A percentile compares a stretch with the other conserved stretches of the same genome.
Conservation (phyloP, 2,113 vertebrate species). For the Paralichthys olivaceus region DNA sequence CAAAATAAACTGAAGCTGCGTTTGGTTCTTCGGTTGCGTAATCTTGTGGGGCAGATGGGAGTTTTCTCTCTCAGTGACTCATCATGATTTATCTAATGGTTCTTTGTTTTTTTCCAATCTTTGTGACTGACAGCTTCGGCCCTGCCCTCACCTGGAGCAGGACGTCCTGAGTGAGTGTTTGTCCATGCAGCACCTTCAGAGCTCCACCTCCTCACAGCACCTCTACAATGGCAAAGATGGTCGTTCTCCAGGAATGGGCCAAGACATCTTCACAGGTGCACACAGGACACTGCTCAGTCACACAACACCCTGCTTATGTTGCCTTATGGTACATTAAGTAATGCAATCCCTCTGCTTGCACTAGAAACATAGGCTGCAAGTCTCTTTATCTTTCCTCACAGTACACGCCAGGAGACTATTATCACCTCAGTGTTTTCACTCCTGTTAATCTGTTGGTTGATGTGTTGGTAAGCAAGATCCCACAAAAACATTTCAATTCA, state of each 20-base stretch:
- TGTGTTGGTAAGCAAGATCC: too few relatives aligned
- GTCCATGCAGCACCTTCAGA: slow-evolving; percentile 90
- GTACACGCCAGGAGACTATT: too few relatives aligned
- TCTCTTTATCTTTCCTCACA: not conserved
- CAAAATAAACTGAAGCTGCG: not conserved
- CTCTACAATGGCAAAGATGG: slow-evolving; percentile 87
- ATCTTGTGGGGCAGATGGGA: slow-evolving; percentile 36
- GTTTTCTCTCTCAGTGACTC: slow-evolving; percentile 24
- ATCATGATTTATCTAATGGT: not conserved
- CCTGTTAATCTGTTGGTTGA: too few relatives aligned
- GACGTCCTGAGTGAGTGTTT: slow-evolving; percentile 90
- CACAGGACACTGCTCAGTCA: not conserved
- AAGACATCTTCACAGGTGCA: slow-evolving; percentile 92
- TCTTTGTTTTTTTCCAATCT: not conserved
- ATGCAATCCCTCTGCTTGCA: not conserved
- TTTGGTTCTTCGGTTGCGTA: slow-evolving; percentile 20
- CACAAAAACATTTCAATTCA: too few relatives aligned
- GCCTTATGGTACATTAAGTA: not conserved
- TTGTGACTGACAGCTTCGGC: slow-evolving; percentile 83
- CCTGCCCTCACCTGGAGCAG: slow-evolving; percentile 87
- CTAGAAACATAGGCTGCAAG: not conserved
- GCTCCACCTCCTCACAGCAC: slow-evolving; percentile 84
- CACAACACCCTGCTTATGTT: slow-evolving; percentile 4
- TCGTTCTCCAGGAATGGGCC: slow-evolving; percentile 80
- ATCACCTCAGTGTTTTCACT: too few relatives aligned